Evolutionary conservation across 2,113 vertebrate genomes (phyloP), one percentile per base, ranked within the genome.

Genomic region (Noturus placidus): DNA sequence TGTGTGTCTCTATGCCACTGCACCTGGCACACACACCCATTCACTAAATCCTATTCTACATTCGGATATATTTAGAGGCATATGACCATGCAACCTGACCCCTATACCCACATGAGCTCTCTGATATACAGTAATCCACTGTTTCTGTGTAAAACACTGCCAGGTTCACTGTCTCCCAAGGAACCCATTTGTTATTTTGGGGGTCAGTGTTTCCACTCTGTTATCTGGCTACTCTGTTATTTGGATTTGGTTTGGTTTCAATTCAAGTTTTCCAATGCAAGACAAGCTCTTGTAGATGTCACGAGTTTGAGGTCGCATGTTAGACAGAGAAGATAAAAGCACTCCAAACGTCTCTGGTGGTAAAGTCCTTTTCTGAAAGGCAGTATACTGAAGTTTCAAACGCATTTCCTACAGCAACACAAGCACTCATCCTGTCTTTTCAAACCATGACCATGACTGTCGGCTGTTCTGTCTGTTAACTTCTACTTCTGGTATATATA

Each of bases 11-110:
- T 17, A 25, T 33, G 57, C 80, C 50, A 74, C 30, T 78, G 86
- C 89, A 91, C 89, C 91, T 90, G 89, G 83, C 85, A 85, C 85
- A 67, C 82, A 86, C 42, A 82, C 87, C 85, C 85, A 80, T 74
- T 61, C 30, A n/a, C 72, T 59, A 30, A 84, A 52, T 27, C 42
- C 52, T 42, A 25, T 56, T 74, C 35, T 54, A 72, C 70, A 54
- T 59, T 70, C 22, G 30, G 46, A 46, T 90, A 87, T 89, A 87
- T 82, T 90, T 88, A 90, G 86, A 56, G 59, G 38, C 13, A 74
- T 56, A 74, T 65, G 33, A 7, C 38, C 87, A 84, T 56, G 69
- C 85, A 83, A 79, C 52, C 85, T 76, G 52, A 70, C n/a, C 38
- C 79, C 50, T 59, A 78, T 42, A 79, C 80, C 87, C 38, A 42